Percentiles rank a stretch among this genome's conserved stretches.
These are phyloP conservation scores for Sicus ferrugineus DNA, from an alignment of 2,888 invertebrate species.

Conservation along the genomic window DNA sequence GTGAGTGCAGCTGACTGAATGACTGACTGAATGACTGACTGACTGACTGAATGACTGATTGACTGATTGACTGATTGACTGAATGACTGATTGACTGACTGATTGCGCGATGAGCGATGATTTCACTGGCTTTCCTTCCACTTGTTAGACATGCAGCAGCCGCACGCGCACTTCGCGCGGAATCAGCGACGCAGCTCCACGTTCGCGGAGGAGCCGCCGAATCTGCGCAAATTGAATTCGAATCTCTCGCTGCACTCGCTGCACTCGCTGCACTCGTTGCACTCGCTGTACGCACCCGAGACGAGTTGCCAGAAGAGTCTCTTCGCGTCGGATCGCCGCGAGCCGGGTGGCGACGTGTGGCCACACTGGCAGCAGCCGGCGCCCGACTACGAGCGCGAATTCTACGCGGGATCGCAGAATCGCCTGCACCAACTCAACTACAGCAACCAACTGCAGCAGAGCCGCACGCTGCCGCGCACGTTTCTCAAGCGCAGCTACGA, in stretches of 20 bases:
- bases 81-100: background rate
- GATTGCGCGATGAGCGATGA: too few species aligned
- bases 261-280: constrained; percentile 58
- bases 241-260: constrained; percentile 58
- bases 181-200: constrained; percentile 54
- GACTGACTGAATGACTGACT: background rate
- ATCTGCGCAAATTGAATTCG: constrained; percentile 56
- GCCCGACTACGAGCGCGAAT: constrained; percentile 41
- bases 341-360: constrained; percentile 43
- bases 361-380: constrained; percentile 25
- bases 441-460: constrained; percentile 50
- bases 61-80: background rate
- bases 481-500: constrained; percentile 57
- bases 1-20: constrained; percentile 41
- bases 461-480: constrained; percentile 61
- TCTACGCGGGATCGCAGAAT: constrained; percentile 45
- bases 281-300: constrained; percentile 48
- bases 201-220: constrained; percentile 52
- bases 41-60: background rate
- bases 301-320: constrained; percentile 50
- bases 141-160: background rate
- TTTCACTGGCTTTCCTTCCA: background rate
- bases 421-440: constrained; percentile 42
- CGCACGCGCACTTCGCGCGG: too few species aligned
- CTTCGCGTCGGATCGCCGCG: constrained; percentile 48